These are phyloP conservation scores for Stichopus horrens DNA, from an alignment of 53 echinoderm and acorn worm species.

Conservation along the genomic window DNA sequence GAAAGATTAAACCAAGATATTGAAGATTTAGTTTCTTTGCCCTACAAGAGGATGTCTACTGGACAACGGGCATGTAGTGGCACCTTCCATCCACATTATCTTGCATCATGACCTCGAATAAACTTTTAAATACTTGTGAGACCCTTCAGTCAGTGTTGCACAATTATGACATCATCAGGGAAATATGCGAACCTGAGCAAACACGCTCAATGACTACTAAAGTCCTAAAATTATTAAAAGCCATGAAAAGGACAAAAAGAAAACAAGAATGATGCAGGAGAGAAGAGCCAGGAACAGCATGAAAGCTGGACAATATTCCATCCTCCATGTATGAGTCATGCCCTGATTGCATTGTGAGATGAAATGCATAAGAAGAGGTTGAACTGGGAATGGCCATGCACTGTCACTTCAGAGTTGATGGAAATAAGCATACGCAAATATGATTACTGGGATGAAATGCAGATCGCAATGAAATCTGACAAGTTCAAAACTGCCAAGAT, in stretches of 20 bases:
- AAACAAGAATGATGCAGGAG: background rate
- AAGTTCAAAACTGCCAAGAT: conserved; percentile 15
- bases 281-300: background rate
- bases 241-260: background rate
- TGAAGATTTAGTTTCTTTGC: no score
- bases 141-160: conserved; percentile 23
- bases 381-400: conserved; percentile 21
- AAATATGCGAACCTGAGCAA: conserved; percentile 2
- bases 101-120: conserved; percentile 16
- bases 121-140: background rate
- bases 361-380: conserved; percentile 19
- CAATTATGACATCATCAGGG: conserved; percentile 10
- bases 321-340: conserved; percentile 24
- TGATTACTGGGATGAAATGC: conserved; percentile 12
- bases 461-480: conserved; percentile 37
- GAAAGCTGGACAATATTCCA: conserved; percentile 3
- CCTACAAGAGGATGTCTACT: no score
- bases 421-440: background rate
- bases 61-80: no score
- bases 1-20: no score
- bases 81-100: no score
- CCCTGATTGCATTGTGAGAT: conserved; percentile 15
- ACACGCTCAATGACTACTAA: background rate
- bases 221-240: background rate
- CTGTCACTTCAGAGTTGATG: conserved; percentile 13